Evolutionary conservation across 1,140 invertebrate genomes (phyloP), one percentile per base, ranked within the genome.

Genomic region (Drosophila kanapiae): DNA sequence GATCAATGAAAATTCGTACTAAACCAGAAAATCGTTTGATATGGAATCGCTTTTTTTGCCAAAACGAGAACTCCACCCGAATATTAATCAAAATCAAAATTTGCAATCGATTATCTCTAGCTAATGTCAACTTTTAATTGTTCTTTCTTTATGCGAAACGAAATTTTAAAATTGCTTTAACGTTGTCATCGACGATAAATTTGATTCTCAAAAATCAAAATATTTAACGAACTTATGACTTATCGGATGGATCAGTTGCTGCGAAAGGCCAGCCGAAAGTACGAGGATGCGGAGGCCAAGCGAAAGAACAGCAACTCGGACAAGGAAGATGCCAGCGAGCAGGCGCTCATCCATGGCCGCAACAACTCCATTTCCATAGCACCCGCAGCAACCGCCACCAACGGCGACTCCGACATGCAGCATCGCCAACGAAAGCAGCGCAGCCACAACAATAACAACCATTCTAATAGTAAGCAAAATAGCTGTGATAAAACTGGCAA

Each of bases 231-330:
- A 51, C 6, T 29, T n/a, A 9, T 37, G 61, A 27, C 33, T 42
- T 29, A 13, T 42, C 14, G 67, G 37, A 35, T n/a, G 23, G 13
- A 56, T 69, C 54, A 92, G 91, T 71, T 92, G 35, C 51, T 92
- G 77, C 91, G 91, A n/a, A 77, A 75, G 63, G 58, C 78, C 18
- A 68, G 61, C 14, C 76, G 78, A 49, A 91, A 82, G 62, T 90
- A 81, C 43, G 85, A 92, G 16, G 91, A 91, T 56, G 11, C 75
- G 31, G 91, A 92, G 18, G 43, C 64, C 16, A 92, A 92, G 68
- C 91, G 91, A 14, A 92, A 92, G 75, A 92, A 92, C 37, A 92
- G 91, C 85, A 92, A 92, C 58, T 91, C 91, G 64, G 91, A 92
- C 70, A 92, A 92, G 68, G 91, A 92, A 63, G 91, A 92, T 71